Percentiles rank a stretch among this genome's conserved stretches.
phyloP scores from a whole-genome alignment of 1,140 invertebrate genomes.

The Riptortus pedestris region DNA sequence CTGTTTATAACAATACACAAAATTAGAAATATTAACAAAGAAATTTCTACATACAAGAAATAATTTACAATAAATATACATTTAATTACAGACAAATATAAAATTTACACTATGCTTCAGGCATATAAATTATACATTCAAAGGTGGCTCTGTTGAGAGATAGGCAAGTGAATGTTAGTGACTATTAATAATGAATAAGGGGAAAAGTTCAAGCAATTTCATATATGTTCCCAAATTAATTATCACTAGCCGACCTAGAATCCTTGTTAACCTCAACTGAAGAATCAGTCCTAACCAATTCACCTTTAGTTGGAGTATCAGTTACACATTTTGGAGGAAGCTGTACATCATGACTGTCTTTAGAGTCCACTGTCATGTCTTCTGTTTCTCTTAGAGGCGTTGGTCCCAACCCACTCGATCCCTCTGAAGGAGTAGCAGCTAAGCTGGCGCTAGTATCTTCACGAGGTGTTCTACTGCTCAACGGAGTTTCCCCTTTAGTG shows the following conservation, averaged over 20 bases:
- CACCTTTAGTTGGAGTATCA: neutral
- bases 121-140: neutral
- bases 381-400: neutral
- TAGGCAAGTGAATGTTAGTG: too few relatives aligned
- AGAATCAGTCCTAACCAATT: too few relatives aligned
- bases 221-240: too few relatives aligned
- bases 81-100: neutral
- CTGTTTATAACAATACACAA: neutral
- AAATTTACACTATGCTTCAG: neutral
- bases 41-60: neutral
- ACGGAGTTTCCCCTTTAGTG: slow-evolving; percentile 51
- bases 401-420: neutral
- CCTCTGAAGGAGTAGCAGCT: neutral
- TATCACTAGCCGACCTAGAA: too few relatives aligned
- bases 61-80: neutral
- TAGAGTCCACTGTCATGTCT: neutral
- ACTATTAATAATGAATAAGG: too few relatives aligned
- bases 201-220: too few relatives aligned
- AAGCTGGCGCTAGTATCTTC: neutral
- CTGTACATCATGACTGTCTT: neutral
- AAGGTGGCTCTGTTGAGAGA: too few relatives aligned
- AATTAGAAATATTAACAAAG: neutral
- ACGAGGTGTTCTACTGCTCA: slow-evolving; percentile 36
- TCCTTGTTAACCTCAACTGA: too few relatives aligned
- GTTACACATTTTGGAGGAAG: neutral